Evolutionary conservation across 2,113 vertebrate species (phyloP).

Genomic region (Rhipidura dahli): DNA sequence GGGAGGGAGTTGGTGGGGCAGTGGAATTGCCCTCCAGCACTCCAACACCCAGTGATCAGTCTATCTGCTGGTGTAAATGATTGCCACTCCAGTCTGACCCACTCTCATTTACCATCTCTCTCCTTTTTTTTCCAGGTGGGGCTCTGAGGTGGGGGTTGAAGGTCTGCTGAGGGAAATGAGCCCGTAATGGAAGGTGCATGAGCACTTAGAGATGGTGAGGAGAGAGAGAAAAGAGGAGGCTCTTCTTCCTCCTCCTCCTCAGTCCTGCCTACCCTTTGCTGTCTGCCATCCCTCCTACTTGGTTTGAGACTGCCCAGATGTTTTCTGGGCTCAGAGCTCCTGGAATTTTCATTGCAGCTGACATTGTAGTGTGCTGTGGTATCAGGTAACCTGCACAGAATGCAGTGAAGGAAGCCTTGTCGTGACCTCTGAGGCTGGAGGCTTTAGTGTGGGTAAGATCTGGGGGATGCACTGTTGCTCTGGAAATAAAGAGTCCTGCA

Average conservation of each 20-base stretch:
- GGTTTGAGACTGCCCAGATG: background rate
- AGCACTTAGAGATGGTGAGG: background rate
- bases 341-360: background rate
- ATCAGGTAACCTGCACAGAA: background rate
- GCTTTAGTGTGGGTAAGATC: background rate
- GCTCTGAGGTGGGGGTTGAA: background rate
- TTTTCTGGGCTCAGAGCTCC: background rate
- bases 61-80: background rate
- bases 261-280: background rate
- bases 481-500: background rate
- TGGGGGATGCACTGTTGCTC: background rate
- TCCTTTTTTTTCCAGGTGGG: background rate
- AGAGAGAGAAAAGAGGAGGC: too few relatives aligned
- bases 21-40: background rate
- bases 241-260: background rate
- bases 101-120: background rate
- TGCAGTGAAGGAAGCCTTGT: background rate
- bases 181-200: fast-evolving
- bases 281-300: background rate
- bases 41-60: background rate
- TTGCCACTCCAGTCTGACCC: background rate
- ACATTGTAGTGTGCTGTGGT: background rate
- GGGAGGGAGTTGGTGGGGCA: too few relatives aligned
- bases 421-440: background rate
- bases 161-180: background rate